These are phyloP conservation scores for Aurelia sp. DNA, from an alignment of 30 jellyfish, hydroid and myxozoan species.

Conservation along the genomic window DNA sequence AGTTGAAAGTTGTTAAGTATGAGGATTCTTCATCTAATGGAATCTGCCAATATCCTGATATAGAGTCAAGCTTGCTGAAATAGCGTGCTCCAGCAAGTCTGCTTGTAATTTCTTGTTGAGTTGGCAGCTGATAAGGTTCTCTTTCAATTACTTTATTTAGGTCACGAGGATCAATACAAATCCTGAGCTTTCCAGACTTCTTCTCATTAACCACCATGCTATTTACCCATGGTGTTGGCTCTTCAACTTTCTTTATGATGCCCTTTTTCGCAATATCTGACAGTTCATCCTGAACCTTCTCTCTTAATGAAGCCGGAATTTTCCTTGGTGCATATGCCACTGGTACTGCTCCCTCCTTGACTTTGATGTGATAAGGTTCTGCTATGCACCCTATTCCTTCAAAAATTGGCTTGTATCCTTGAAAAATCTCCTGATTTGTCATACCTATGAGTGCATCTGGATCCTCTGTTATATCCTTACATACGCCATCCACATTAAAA, in stretches of 20 bases:
- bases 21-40: slow-evolving; percentile 28
- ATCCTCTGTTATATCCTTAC: background rate
- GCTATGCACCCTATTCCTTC: slow-evolving; percentile 43
- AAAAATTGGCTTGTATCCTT: background rate
- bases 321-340: slow-evolving; percentile 10
- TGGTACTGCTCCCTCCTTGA: background rate
- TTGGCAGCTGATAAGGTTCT: slow-evolving; percentile 48
- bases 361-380: slow-evolving; percentile 14
- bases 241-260: slow-evolving; percentile 33
- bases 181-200: slow-evolving; percentile 26
- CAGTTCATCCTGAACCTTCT: slow-evolving; percentile 11
- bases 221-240: slow-evolving; percentile 45
- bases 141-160: slow-evolving; percentile 30
- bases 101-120: slow-evolving; percentile 41
- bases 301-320: background rate
- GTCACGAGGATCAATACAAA: slow-evolving; percentile 53
- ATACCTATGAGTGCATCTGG: background rate
- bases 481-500: background rate
- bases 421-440: slow-evolving; percentile 34
- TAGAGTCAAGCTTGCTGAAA: slow-evolving; percentile 36
- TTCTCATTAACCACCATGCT: slow-evolving; percentile 14
- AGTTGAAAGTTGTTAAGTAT: slow-evolving; percentile 23
- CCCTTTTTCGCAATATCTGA: slow-evolving; percentile 1
- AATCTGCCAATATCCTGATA: slow-evolving; percentile 51
- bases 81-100: slow-evolving; percentile 49